Conservation (phyloP, 2,797 vertebrate genomes). For the Diplodus puntazzo region DNA sequence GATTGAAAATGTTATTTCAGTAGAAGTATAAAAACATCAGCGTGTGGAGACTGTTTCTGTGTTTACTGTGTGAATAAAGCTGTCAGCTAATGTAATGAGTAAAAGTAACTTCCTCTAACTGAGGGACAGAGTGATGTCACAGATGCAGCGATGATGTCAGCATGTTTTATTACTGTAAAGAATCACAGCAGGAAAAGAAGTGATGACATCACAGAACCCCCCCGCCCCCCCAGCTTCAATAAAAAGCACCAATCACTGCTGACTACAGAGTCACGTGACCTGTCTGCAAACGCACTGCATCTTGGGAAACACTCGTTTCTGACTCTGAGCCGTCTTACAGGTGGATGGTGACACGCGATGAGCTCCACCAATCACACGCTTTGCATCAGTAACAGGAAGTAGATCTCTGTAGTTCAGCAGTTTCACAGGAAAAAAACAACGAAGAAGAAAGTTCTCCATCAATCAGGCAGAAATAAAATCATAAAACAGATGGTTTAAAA, state of each 20-base stretch:
- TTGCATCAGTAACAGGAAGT: constrained; percentile 38
- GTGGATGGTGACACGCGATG: accelerated
- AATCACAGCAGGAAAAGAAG: constrained; percentile 51
- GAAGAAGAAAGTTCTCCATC: not conserved
- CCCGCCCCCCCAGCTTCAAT: not conserved
- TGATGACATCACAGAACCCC: constrained; percentile 49
- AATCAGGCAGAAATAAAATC: constrained; percentile 4
- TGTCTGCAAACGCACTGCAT: constrained; percentile 11
- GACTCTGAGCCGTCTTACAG: not conserved
- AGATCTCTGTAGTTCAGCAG: constrained; percentile 21
- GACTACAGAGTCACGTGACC: constrained; percentile 35
- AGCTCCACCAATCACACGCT: not conserved
- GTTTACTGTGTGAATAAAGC: no score
- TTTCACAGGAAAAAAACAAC: not conserved
- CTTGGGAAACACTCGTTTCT: constrained; percentile 32
- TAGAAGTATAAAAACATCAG: no score
- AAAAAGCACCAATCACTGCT: constrained; percentile 59
- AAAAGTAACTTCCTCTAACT: no score
- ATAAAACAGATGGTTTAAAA: constrained; percentile 33
- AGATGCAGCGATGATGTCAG: constrained; percentile 46
- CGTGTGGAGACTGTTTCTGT: no score
- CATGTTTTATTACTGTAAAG: constrained; percentile 65
- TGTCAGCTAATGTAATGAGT: no score
- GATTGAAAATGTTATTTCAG: no score
- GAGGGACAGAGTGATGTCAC: constrained; percentile 21